phyloP scores from a whole-genome alignment of 2,888 invertebrate species.

The Cantharis rufa region DNA sequence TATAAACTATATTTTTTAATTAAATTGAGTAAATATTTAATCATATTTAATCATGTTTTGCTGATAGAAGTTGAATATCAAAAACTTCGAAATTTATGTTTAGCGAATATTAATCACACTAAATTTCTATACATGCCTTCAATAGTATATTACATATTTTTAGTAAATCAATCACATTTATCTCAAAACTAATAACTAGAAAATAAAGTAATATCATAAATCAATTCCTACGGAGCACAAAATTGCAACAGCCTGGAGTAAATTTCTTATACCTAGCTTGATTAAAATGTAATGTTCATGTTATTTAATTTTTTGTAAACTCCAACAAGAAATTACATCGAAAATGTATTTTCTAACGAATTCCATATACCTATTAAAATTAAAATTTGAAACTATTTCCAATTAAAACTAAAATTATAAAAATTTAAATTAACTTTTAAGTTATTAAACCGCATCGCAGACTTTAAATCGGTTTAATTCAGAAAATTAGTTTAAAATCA shows the following conservation, averaged over 20 bases:
- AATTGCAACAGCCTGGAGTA: background rate
- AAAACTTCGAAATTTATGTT: background rate
- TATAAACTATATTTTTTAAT: background rate
- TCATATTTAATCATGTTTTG: background rate
- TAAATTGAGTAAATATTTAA: background rate
- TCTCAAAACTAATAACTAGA: background rate
- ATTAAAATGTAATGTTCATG: background rate
- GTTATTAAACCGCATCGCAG: background rate
- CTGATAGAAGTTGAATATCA: background rate
- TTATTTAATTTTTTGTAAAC: background rate
- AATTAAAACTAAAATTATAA: background rate
- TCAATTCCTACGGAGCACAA: background rate
- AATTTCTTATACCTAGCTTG: background rate
- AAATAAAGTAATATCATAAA: background rate
- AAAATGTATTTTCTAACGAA: background rate
- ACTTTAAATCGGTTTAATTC: background rate
- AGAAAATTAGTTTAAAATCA: background rate
- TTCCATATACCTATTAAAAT: too few relatives aligned
- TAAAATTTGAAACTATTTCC: background rate
- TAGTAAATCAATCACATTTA: background rate
- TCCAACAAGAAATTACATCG: background rate
- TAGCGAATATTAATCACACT: background rate
- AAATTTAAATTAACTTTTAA: background rate
- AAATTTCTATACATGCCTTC: background rate
- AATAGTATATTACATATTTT: background rate